A percentile compares a stretch with the other conserved stretches of the same genome.
These are phyloP conservation scores for Todiramphus saurophagus DNA, from an alignment of 2,113 vertebrate genomes.

Conservation along the genomic window DNA sequence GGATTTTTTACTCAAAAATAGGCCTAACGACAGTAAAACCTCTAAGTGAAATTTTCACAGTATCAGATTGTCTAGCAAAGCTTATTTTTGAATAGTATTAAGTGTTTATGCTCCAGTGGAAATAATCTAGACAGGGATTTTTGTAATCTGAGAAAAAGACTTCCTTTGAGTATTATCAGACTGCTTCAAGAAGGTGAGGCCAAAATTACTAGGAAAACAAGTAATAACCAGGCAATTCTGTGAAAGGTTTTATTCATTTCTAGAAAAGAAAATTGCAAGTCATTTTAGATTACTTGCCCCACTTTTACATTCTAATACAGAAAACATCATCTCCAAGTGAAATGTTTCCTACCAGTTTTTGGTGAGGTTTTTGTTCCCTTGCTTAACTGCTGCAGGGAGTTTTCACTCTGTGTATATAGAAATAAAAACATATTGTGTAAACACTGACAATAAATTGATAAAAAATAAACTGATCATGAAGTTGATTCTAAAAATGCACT, in stretches of 20 bases:
- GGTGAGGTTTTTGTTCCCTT: not conserved
- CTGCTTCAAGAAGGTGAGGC: not conserved
- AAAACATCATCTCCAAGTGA: not conserved
- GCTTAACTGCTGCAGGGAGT: not conserved
- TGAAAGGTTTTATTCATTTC: not conserved
- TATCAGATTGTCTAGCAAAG: not conserved
- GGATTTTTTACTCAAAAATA: not conserved
- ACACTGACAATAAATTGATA: rapidly evolving
- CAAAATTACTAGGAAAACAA: not conserved
- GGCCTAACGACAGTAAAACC: not conserved
- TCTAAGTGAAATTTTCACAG: not conserved
- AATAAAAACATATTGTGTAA: not conserved
- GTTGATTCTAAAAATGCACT: not conserved
- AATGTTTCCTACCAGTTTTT: not conserved
- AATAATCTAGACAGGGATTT: not conserved
- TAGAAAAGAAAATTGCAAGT: not conserved
- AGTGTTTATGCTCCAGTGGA: not conserved
- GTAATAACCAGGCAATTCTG: not conserved
- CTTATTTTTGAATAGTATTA: not conserved
- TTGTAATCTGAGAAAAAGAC: not conserved
- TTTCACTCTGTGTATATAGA: not conserved
- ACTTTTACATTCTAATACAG: not conserved
- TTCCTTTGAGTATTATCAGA: not conserved
- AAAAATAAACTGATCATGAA: not conserved
- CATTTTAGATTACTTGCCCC: not conserved